phyloP scores from a whole-genome alignment of 2,797 vertebrate species.

The Calcarius lapponicus region DNA sequence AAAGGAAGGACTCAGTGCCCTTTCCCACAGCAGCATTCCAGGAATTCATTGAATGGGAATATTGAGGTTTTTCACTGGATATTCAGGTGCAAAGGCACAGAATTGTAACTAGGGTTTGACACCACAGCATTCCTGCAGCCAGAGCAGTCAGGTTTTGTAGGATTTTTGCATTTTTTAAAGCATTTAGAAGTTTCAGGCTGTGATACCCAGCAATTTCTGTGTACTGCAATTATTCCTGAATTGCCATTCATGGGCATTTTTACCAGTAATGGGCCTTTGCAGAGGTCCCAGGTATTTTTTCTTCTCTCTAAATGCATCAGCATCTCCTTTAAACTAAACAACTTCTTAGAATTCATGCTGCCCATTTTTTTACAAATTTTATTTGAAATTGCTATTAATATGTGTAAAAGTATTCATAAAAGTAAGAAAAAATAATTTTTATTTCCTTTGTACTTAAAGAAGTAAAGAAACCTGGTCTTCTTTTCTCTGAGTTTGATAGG shows the following conservation, averaged over 20 bases:
- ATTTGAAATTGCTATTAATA: not conserved
- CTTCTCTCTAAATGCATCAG: not conserved
- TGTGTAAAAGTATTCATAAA: not conserved
- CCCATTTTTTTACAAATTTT: not conserved
- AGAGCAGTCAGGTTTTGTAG: too few relatives aligned
- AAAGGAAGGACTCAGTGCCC: not conserved
- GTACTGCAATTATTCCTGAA: not conserved
- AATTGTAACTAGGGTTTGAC: accelerated
- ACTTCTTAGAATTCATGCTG: not conserved
- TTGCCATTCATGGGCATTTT: not conserved
- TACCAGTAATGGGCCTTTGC: not conserved
- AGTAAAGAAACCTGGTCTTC: not conserved
- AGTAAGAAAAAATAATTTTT: not conserved
- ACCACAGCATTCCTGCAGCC: not conserved
- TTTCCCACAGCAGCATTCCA: not conserved
- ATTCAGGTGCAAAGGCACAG: accelerated
- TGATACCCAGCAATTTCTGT: not conserved
- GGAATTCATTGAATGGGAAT: not conserved
- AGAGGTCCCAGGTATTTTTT: not conserved
- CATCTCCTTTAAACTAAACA: not conserved
- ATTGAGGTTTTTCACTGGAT: not conserved
- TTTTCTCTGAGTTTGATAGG: not conserved
- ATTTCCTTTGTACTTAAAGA: not conserved
- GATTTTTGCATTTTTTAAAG: not conserved
- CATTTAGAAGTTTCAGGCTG: not conserved